Evolutionary conservation across 2,113 vertebrate genomes (phyloP).

Genomic region (Toxotes jaculatrix): DNA sequence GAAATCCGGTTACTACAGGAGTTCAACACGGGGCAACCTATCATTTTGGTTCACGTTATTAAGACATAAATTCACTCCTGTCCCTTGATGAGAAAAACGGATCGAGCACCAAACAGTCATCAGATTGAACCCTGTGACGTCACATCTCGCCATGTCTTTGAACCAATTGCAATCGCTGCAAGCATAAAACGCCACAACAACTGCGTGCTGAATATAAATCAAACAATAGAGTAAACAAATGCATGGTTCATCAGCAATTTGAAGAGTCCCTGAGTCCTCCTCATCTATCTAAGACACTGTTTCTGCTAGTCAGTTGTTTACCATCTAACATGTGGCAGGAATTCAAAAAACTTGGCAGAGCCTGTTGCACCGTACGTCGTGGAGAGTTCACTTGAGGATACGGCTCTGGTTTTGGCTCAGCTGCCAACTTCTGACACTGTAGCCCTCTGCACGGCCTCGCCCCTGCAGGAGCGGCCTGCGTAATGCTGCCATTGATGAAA

Average conservation of each 20-base stretch:
- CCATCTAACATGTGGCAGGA: conserved; percentile 78
- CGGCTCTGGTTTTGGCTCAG: conserved; percentile 82
- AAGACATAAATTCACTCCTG: background rate
- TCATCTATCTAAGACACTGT: conserved; percentile 52
- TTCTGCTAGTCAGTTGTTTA: conserved; percentile 78
- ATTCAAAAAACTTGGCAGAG: conserved; percentile 81
- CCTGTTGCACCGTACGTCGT: conserved; percentile 75
- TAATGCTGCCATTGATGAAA: conserved; percentile 79
- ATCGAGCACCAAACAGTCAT: conserved; percentile 80
- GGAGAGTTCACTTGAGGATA: conserved; percentile 86
- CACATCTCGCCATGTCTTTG: conserved; percentile 94
- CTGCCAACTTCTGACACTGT: conserved; percentile 86
- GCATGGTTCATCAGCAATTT: conserved; percentile 39
- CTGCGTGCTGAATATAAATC: conserved; percentile 47
- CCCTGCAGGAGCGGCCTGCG: conserved; percentile 77
- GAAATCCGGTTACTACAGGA: background rate
- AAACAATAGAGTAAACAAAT: conserved; percentile 77
- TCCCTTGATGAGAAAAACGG: conserved; percentile 77
- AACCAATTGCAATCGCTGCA: conserved; percentile 88
- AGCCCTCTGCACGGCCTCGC: conserved; percentile 81
- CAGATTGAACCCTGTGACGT: conserved; percentile 87
- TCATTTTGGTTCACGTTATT: conserved; percentile 20
- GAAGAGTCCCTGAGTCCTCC: conserved; percentile 15
- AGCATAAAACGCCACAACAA: conserved; percentile 48
- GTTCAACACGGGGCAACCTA: background rate